Evolutionary conservation across 2,797 vertebrate species (phyloP), one percentile per base, ranked within the genome.

Genomic region (Miichthys miiuy): DNA sequence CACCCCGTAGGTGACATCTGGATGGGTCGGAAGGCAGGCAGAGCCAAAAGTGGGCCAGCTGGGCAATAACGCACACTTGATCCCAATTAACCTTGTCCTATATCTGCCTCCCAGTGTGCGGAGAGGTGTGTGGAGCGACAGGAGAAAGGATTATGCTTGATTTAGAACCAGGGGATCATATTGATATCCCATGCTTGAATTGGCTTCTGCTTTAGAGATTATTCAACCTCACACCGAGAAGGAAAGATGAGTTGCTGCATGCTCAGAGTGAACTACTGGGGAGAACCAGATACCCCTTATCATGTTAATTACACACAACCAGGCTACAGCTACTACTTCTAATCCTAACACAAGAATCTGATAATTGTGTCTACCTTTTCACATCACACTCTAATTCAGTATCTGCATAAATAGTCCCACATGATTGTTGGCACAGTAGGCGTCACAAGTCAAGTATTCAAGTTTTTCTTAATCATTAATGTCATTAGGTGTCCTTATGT

Each of bases 41-140:
- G 30, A 54, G 68, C 51, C 72, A 75, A 30, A 34, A 47, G 16
- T 56, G 5, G 41, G 41, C 81, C 83, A 85, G 60, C 76, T 86
- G 76, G 81, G 61, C 67, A 57, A 55, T 60, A 68, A 72, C 25
- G 38, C 85, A 72, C 60, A 55, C 46, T 63, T 80, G 67, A 82
- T 68, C 67, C 74, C 74, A 74, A 77, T 86, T 86, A 83, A 82
- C 83, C 83, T 69, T 61, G 58, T 79, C 69, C 52, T 56, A 41
- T 52, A 56, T 76, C 41, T 27, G 46, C 58, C 58, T 62, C 21
- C 30, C 20, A 11, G 21, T 46, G 47, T 72, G 50, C 47, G 30
- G 12, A 63, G 46, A 48, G 52, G 14, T 54, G 61, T 42, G 18
- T 54, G 0, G 5, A 54, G 23, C 44, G 34, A 57, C 27, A 54